Evolutionary conservation across 2,113 vertebrate genomes (phyloP).

Genomic region (Erythrocercus mccallii): DNA sequence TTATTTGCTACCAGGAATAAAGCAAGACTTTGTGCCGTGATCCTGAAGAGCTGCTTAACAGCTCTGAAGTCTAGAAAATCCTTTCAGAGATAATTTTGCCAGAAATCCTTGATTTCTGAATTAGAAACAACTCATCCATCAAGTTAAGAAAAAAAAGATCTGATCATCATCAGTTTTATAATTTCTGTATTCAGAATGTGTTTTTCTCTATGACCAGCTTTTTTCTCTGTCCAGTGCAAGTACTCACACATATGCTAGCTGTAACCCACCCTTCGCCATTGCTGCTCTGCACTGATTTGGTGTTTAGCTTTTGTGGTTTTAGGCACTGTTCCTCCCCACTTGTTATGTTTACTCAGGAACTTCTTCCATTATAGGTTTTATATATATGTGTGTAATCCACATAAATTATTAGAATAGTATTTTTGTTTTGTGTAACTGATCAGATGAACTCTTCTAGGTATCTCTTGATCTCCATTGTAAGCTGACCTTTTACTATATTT

Average conservation of each 20-base stretch:
- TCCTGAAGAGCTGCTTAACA: not conserved
- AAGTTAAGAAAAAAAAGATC: not conserved
- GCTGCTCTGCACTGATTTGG: not conserved
- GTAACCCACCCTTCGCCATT: not conserved
- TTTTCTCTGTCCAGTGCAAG: not conserved
- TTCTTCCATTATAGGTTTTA: not conserved
- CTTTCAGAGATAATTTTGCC: not conserved
- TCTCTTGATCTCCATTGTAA: not conserved
- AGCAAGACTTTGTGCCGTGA: not conserved
- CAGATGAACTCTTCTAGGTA: not conserved
- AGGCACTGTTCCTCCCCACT: not conserved
- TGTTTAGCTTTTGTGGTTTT: not conserved
- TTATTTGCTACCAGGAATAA: not conserved
- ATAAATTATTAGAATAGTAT: not conserved
- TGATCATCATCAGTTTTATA: not conserved
- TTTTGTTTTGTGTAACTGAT: not conserved
- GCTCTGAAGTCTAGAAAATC: not conserved
- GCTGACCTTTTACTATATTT: not conserved
- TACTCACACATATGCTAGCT: not conserved
- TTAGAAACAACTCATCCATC: not conserved
- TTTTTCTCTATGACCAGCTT: not conserved
- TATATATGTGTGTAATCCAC: not conserved
- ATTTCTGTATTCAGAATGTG: not conserved
- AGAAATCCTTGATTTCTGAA: not conserved
- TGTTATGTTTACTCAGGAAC: not conserved